A percentile compares a stretch with the other conserved stretches of the same genome.
Evolutionary conservation across 2,113 vertebrate genomes (phyloP).

Genomic region (Rhinichthys klamathensis): DNA sequence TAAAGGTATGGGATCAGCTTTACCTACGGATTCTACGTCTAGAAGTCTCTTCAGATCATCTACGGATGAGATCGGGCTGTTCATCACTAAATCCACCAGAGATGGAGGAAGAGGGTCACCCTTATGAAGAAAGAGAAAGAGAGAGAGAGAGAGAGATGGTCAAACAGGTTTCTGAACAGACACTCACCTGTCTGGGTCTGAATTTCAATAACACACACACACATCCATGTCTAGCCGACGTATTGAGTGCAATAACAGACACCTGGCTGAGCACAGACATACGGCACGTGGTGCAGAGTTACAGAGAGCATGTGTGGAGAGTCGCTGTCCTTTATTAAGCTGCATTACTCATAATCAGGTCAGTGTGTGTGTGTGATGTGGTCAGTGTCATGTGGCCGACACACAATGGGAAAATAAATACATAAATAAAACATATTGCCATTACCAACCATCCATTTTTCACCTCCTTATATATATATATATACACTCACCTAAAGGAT

Average conservation of each 20-base stretch:
- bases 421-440: constrained; percentile 20
- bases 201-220: background rate
- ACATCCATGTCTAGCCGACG: background rate
- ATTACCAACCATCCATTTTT: background rate
- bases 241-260: background rate
- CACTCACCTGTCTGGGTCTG: background rate
- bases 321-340: constrained; percentile 36
- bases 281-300: background rate
- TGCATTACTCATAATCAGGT: constrained; percentile 37
- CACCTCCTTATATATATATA: background rate
- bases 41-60: constrained; percentile 89
- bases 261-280: background rate
- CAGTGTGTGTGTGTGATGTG: constrained; percentile 11
- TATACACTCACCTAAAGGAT: background rate
- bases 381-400: constrained; percentile 22
- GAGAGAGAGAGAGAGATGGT: constrained; percentile 42
- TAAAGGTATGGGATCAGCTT: constrained; percentile 67
- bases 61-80: constrained; percentile 85
- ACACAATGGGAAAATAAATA: constrained; percentile 35
- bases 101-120: constrained; percentile 87
- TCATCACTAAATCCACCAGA: constrained; percentile 87
- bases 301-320: background rate
- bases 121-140: constrained; percentile 69
- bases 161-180: background rate
- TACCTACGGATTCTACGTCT: constrained; percentile 87